A percentile compares a stretch with the other conserved stretches of the same genome.
Evolutionary conservation across 2,797 vertebrate species (phyloP).

Genomic region (Phrynocephalus vlangalii): DNA sequence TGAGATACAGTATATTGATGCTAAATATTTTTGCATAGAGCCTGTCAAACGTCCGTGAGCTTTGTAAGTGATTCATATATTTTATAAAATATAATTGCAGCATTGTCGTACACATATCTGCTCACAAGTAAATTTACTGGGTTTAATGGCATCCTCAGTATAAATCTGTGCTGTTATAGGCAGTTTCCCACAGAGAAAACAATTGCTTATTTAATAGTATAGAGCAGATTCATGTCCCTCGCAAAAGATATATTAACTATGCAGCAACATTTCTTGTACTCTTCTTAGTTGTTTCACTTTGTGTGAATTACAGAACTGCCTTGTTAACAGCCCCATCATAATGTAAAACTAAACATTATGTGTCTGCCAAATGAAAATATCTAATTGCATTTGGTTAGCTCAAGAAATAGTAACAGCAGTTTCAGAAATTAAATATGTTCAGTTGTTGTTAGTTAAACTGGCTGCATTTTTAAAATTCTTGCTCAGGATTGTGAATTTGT

Average conservation of each 20-base stretch:
- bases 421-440: slow-evolving; percentile 6
- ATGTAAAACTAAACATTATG: neutral
- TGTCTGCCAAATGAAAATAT: slow-evolving; percentile 17
- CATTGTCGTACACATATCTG: neutral
- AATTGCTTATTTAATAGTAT: slow-evolving; percentile 37
- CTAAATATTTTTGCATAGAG: slow-evolving; percentile 28
- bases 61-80: slow-evolving; percentile 32
- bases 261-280: slow-evolving; percentile 52
- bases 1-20: slow-evolving; percentile 60
- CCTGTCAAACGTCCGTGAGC: neutral
- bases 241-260: slow-evolving; percentile 48
- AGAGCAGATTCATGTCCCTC: slow-evolving; percentile 33
- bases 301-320: slow-evolving; percentile 26
- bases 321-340: neutral
- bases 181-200: slow-evolving; percentile 49
- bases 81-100: slow-evolving; percentile 54
- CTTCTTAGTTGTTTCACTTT: slow-evolving; percentile 59
- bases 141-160: neutral
- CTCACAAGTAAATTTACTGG: neutral
- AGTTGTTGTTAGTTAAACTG: neutral
- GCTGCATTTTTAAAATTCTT: neutral
- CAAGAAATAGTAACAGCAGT: neutral
- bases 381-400: neutral
- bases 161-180: neutral
- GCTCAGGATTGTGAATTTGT: neutral